A percentile compares a stretch with the other conserved stretches of the same genome.
Evolutionary conservation across 2,113 vertebrate genomes (phyloP).

Genomic region (Caranx melampygus): DNA sequence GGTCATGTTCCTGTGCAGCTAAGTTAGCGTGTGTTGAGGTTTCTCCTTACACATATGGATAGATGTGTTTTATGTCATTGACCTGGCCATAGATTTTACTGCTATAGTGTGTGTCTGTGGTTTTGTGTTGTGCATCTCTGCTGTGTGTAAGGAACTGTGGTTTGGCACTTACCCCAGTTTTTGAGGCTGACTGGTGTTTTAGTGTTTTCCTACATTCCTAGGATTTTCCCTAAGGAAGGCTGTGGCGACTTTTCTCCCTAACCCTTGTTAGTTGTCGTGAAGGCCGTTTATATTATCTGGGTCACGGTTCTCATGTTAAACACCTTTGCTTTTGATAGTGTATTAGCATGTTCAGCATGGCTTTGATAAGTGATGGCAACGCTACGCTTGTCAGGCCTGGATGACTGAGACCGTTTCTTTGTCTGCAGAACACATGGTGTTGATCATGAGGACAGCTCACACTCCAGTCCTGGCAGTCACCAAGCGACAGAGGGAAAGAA

Average conservation of each 20-base stretch:
- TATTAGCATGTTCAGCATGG: constrained; percentile 20
- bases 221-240: constrained; percentile 31
- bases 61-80: constrained; percentile 15
- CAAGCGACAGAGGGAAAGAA: constrained; percentile 66
- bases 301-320: not conserved
- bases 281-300: constrained; percentile 9
- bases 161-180: constrained; percentile 41
- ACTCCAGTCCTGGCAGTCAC: constrained; percentile 64
- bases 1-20: not conserved
- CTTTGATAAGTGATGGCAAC: constrained; percentile 32
- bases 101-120: constrained; percentile 13
- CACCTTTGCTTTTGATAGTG: not conserved
- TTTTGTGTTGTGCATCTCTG: constrained; percentile 40
- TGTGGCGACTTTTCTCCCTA: constrained; percentile 10
- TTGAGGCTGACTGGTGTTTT: constrained; percentile 37
- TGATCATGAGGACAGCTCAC: constrained; percentile 70
- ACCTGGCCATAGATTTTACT: not conserved
- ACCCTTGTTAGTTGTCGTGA: constrained; percentile 4
- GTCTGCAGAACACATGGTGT: constrained; percentile 73
- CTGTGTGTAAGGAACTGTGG: constrained; percentile 19
- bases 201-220: constrained; percentile 65
- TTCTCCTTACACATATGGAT: constrained; percentile 5
- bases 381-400: constrained; percentile 19
- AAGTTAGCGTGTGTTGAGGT: constrained; percentile 23
- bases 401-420: constrained; percentile 42